Percentiles rank a stretch among this genome's conserved stretches.
Conservation (phyloP, 1,140 invertebrate species). For the Pomacea maculata region DNA sequence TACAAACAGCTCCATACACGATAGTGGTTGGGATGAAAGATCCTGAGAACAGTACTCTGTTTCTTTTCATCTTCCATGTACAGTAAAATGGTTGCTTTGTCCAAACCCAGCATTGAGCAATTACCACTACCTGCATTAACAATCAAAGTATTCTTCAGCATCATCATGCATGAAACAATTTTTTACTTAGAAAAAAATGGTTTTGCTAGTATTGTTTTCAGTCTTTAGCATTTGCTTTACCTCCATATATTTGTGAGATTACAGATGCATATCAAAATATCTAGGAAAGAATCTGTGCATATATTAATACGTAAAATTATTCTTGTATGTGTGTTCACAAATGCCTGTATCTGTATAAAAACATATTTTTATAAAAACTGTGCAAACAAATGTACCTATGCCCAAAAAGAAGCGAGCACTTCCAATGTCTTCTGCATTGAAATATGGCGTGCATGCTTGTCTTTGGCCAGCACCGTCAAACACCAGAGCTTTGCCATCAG, state of each 20-base stretch:
- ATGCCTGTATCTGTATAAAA: too few species aligned
- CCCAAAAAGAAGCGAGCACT: slow-evolving; percentile 61
- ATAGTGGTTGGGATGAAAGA: slow-evolving; percentile 27
- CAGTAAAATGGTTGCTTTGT: slow-evolving; percentile 45
- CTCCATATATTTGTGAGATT: too few species aligned
- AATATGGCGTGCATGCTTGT: slow-evolving; percentile 56
- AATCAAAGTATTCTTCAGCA: too few species aligned
- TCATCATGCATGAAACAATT: too few species aligned
- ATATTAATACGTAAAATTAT: too few species aligned
- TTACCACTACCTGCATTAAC: slow-evolving; percentile 35
- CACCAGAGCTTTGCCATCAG: slow-evolving; percentile 51
- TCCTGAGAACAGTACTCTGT: slow-evolving; percentile 47
- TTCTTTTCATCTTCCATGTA: slow-evolving; percentile 56
- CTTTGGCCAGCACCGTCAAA: slow-evolving; percentile 52
- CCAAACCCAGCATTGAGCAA: slow-evolving; percentile 31
- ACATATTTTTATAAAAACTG: not conserved
- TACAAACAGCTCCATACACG: slow-evolving; percentile 20
- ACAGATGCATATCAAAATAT: too few species aligned
- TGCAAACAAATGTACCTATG: slow-evolving; percentile 44
- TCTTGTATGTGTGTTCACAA: too few species aligned
- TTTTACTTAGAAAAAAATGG: too few species aligned
- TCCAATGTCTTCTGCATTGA: slow-evolving; percentile 52
- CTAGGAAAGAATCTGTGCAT: too few species aligned
- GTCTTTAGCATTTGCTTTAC: too few species aligned
- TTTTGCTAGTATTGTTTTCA: too few species aligned